These are phyloP conservation scores for Piliocolobus tephrosceles DNA, from an alignment of 2,113 vertebrate genomes.

Conservation along the genomic window DNA sequence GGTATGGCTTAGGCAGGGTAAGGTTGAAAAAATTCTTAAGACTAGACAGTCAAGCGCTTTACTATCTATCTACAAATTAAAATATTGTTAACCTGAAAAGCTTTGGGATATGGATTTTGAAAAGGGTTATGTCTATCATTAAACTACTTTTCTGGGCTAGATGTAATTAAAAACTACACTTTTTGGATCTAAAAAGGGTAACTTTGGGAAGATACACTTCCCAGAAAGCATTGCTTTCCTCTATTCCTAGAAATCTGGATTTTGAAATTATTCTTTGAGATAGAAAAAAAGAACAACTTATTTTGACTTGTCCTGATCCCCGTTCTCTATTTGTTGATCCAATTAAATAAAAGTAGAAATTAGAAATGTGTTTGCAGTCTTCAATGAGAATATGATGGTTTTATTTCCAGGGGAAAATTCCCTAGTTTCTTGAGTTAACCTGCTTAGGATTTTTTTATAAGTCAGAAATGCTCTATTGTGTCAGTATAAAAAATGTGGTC, in stretches of 20 bases:
- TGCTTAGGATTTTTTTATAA: not conserved
- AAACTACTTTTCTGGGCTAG: not conserved
- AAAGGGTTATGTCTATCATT: not conserved
- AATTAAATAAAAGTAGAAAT: slow-evolving; percentile 1
- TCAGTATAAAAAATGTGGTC: not conserved
- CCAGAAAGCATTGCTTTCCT: not conserved
- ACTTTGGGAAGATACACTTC: not conserved
- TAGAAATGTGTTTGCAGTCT: not conserved
- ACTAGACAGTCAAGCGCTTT: not conserved
- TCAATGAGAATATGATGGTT: not conserved
- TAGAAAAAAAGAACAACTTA: not conserved
- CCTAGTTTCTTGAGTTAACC: not conserved
- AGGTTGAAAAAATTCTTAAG: not conserved
- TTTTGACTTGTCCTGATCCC: not conserved
- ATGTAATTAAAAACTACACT: not conserved
- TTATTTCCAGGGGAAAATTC: not conserved
- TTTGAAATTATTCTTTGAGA: slow-evolving; percentile 22
- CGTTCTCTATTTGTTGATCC: not conserved
- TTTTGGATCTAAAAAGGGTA: not conserved
- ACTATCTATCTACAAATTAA: not conserved
- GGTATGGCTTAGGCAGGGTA: not conserved
- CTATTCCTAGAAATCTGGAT: not conserved
- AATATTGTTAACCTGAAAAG: not conserved
- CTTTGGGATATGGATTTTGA: not conserved
- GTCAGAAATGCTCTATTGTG: not conserved